phyloP scores from a whole-genome alignment of 2,888 invertebrate species.

The Himalopsyche japonica region DNA sequence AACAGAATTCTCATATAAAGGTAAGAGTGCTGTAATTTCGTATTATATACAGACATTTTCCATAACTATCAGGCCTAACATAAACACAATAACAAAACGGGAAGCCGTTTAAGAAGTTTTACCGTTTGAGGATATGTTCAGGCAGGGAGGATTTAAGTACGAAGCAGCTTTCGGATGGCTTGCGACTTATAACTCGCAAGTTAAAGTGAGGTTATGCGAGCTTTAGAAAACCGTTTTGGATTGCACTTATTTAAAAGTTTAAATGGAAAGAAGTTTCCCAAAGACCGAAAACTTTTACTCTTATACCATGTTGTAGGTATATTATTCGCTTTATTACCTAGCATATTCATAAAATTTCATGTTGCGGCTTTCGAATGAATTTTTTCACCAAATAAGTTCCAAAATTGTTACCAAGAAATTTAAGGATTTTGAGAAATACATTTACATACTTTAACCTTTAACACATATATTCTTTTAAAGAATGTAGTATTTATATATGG shows the following conservation, averaged over 20 bases:
- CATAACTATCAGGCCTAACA: too few relatives aligned
- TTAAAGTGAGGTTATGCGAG: not conserved
- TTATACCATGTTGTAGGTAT: not conserved
- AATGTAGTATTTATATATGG: too few relatives aligned
- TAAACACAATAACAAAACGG: too few relatives aligned
- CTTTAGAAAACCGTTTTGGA: not conserved
- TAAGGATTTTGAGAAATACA: too few relatives aligned
- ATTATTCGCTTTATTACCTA: not conserved
- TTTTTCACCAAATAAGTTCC: too few relatives aligned
- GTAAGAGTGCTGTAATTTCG: too few relatives aligned
- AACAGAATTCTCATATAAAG: too few relatives aligned
- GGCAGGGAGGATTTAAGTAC: not conserved
- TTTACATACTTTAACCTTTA: too few relatives aligned
- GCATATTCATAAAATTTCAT: not conserved
- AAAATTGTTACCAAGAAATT: too few relatives aligned
- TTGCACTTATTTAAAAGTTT: constrained; percentile 2
- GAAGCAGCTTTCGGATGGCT: not conserved
- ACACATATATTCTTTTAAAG: too few relatives aligned
- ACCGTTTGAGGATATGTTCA: not conserved
- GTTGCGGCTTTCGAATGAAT: not conserved
- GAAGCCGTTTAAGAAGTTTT: too few relatives aligned
- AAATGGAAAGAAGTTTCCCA: not conserved
- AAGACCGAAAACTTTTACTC: not conserved
- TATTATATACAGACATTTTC: too few relatives aligned
- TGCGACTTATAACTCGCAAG: not conserved